A percentile compares a stretch with the other conserved stretches of the same genome.
These are phyloP conservation scores for Hyaena hyaena DNA, from an alignment of 2,113 vertebrate genomes.

Conservation along the genomic window DNA sequence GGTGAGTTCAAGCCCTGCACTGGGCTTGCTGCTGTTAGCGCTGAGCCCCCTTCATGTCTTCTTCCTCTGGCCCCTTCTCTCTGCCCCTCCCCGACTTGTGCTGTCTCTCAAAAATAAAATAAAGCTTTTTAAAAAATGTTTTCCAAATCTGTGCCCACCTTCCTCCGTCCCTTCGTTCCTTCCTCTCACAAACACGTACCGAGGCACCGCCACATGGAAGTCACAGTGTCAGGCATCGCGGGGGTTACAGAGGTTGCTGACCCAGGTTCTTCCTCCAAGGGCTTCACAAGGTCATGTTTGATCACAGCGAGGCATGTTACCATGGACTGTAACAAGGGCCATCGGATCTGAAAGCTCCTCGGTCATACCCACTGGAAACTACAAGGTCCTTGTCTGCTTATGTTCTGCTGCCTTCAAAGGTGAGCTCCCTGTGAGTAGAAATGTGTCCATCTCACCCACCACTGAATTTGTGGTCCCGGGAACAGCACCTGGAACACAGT, in stretches of 20 bases:
- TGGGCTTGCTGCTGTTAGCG: no score
- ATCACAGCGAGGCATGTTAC: background rate
- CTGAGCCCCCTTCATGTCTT: no score
- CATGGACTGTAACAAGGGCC: background rate
- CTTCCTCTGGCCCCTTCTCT: no score
- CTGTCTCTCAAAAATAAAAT: no score
- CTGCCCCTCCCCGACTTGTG: no score
- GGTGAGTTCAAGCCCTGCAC: no score
- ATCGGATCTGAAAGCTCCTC: fast-evolving
- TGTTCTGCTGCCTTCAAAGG: background rate
- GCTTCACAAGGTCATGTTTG: background rate
- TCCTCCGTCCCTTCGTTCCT: background rate
- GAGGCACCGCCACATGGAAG: background rate
- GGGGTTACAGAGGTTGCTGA: background rate
- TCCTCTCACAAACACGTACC: background rate
- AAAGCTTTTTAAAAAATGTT: no score
- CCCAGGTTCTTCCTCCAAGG: background rate
- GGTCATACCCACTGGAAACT: background rate
- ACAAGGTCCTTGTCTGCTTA: background rate
- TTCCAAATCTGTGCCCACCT: background rate
- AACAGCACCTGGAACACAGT: background rate
- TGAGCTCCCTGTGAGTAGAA: background rate
- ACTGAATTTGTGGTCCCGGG: background rate
- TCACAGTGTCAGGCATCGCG: background rate
- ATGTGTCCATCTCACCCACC: background rate